These are phyloP conservation scores for Nephrotoma guestfalica DNA, from an alignment of 2,888 invertebrate genomes.

Conservation along the genomic window DNA sequence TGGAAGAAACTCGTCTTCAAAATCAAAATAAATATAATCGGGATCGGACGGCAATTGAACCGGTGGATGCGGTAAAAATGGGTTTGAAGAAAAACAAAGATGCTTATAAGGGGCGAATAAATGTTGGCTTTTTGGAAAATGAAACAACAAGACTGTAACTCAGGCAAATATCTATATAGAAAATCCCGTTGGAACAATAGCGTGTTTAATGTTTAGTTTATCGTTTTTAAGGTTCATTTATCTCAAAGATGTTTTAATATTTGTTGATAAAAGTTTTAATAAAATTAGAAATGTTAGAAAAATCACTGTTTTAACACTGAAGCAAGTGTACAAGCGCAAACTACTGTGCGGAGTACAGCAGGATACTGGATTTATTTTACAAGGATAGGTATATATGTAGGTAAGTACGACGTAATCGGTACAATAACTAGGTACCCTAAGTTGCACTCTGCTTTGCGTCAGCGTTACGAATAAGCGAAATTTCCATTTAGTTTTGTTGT, in stretches of 20 bases:
- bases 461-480: no score
- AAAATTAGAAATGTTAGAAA: neutral
- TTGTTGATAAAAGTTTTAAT: neutral
- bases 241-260: neutral
- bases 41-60: neutral
- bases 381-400: no score
- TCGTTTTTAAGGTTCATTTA: neutral
- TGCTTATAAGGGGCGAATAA: neutral
- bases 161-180: neutral
- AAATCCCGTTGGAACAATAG: neutral
- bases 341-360: no score
- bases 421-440: no score
- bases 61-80: neutral
- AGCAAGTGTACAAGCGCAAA: no score
- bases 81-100: neutral
- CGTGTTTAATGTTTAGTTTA: neutral
- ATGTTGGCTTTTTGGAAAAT: neutral
- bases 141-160: neutral
- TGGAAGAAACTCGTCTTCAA: neutral
- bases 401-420: no score
- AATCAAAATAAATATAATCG: neutral
- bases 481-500: no score
- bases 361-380: no score
- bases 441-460: no score
- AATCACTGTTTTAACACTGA: neutral